Base-by-base conservation (phyloP, 2,888 invertebrate species). In the Chloroclystis v-ata region DNA sequence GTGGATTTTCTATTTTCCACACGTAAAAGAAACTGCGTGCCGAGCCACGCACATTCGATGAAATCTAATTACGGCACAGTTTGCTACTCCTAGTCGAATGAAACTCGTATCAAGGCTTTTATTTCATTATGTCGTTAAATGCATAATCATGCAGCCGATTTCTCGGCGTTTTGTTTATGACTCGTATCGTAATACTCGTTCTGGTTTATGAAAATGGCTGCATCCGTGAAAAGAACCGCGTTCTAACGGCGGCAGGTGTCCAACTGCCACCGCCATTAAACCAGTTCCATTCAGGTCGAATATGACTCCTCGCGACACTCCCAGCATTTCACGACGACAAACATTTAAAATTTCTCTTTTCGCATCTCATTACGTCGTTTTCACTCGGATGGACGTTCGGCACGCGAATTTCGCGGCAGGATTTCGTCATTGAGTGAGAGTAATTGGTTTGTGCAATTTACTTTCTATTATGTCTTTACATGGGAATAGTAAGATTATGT, bases 1-100 rank as follows among this genome's bases (percentile, higher is more conserved):
- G 81, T 87, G 82, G 77, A 85, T 83, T 87, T 87, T 87, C 87
- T 86, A 87, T 87, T 87, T 86, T 85, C 83, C 73, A 82, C 85
- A 85, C 84, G 86, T 85, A 86, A 86, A 86, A 85, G 87, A 86
- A 87, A 87, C 78, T 71, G 77, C 80, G 77, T 78, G 73, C 78
- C 80, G 62, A 61, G 65, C 66, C 67, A 70, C 69, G 69, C 62
- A 74, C 73, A 77, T 71, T 75, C 69, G 57, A 80, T 76, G 83
- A 84, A 82, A 83, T 80, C 78, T 78, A 77, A 80, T 78, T 74
- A 71, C 68, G 68, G 66, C 69, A 73, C 61, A 67, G 60, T 63
- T 65, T 37, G 28, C 52, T 32, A 29, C 38, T 40, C 32, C 33
- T 54, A 41, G 29, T 52, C 48, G 32, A 11, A 45, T 37, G 16